Evolutionary conservation across 2,113 vertebrate species (phyloP), one percentile per base, ranked within the genome.

Genomic region (Charadrius vociferus): DNA sequence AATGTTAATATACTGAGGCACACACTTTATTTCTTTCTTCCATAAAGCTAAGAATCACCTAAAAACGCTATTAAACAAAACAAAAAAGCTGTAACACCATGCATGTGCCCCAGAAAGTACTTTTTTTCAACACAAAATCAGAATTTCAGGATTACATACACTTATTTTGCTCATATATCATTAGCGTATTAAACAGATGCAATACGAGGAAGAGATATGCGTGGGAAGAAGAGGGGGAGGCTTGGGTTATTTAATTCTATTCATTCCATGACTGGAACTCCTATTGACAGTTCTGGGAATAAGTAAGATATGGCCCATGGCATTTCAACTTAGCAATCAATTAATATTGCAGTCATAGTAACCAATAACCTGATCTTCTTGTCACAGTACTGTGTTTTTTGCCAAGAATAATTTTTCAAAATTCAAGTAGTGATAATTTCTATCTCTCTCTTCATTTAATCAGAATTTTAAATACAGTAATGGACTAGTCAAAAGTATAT

Each of bases 321-420:
- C 82, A 93, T 82, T 90, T 90, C 92, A 94, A 66, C 37, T 61
- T 90, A 95, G 75, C 90, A 91, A 61, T 84, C 61, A 96, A 90
- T 89, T 84, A 96, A 81, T 91, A 92, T 36, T 92, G 39, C 71
- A 95, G 95, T 74, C 70, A 96, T 86, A 96, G 72, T 65, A 97
- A 89, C 62, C 75, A 92, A 93, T 39, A 88, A 79, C 29, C 67
- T 77, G 55, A 79, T 88, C 70, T 86, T 80, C 37, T 86, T 81
- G 90, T 91, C 55, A 77, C 88, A 53, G 62, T 79, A 74, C 47
- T 59, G 12, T 75, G 79, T 13, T 86, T 74, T 63, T 90, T 74
- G 39, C 19, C 81, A 80, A 93, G 52, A 79, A 82, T 59, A 93
- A 59, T 88, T 90, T 52, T 90, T 96, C 75, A 94, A 15, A 92